A percentile compares a stretch with the other conserved stretches of the same genome.
phyloP scores from a whole-genome alignment of 2,888 invertebrate species.

The Rhingia rostrata region DNA sequence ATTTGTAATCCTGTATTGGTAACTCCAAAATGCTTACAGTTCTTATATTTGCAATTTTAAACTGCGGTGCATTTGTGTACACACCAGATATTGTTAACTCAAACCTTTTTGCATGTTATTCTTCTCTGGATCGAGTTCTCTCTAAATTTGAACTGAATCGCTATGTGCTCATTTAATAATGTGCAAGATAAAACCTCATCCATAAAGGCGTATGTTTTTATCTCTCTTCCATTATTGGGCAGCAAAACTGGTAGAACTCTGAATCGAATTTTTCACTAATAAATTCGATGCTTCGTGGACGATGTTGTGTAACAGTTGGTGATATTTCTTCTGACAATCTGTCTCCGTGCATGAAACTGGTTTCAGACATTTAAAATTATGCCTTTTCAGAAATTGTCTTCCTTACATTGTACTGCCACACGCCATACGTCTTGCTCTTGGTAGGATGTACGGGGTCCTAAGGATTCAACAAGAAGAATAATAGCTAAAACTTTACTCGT shows the following conservation, averaged over 20 bases:
- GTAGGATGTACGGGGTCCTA: too few species aligned
- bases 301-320: not conserved
- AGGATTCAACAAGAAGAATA: too few species aligned
- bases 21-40: too few species aligned
- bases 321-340: not conserved
- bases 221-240: not conserved
- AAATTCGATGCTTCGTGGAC: not conserved
- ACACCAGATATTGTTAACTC: too few species aligned
- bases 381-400: slow-evolving; percentile 16
- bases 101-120: not conserved
- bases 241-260: not conserved
- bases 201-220: not conserved
- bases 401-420: too few species aligned
- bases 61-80: too few species aligned
- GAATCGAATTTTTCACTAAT: not conserved
- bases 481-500: too few species aligned
- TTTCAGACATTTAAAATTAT: not conserved
- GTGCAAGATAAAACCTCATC: not conserved
- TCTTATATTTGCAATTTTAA: too few species aligned
- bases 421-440: too few species aligned
- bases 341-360: not conserved
- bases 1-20: too few species aligned
- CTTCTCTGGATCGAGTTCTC: not conserved
- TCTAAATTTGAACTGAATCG: not conserved
- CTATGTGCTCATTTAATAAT: not conserved